These are phyloP conservation scores for Hololepta plana DNA, from an alignment of 2,888 invertebrate species.

Conservation along the genomic window DNA sequence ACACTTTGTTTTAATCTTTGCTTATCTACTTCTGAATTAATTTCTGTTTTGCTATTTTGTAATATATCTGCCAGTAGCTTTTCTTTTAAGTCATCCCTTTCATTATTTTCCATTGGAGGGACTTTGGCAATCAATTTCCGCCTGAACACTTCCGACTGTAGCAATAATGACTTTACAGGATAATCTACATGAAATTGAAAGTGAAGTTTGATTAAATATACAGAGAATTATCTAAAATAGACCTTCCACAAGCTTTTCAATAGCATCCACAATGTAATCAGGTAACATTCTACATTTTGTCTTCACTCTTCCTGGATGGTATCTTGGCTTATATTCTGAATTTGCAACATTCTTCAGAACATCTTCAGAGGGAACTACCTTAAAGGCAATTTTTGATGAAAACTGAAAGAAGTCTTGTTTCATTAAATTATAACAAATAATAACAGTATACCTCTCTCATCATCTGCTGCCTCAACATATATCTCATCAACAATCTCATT, in stretches of 20 bases:
- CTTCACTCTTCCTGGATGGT: constrained; percentile 53
- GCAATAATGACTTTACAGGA: constrained; percentile 33
- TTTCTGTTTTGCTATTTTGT: constrained; percentile 20
- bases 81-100: constrained; percentile 29
- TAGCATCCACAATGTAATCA: constrained; percentile 35
- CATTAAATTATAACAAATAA: no score
- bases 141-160: constrained; percentile 34
- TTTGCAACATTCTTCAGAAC: constrained; percentile 33
- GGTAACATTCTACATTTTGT: constrained; percentile 38
- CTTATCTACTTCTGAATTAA: constrained; percentile 25
- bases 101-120: constrained; percentile 42
- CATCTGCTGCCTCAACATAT: no score
- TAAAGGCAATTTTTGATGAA: constrained; percentile 16
- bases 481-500: no score
- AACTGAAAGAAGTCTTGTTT: no score
- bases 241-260: constrained; percentile 34
- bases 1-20: constrained; percentile 29
- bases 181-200: constrained; percentile 29
- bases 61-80: constrained; percentile 22
- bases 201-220: neutral
- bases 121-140: constrained; percentile 43
- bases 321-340: constrained; percentile 39
- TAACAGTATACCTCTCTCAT: no score
- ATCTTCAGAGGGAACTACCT: constrained; percentile 32
- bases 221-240: constrained; percentile 8